Evolutionary conservation across 2,113 vertebrate genomes (phyloP).

Genomic region (Lepisosteus oculatus): DNA sequence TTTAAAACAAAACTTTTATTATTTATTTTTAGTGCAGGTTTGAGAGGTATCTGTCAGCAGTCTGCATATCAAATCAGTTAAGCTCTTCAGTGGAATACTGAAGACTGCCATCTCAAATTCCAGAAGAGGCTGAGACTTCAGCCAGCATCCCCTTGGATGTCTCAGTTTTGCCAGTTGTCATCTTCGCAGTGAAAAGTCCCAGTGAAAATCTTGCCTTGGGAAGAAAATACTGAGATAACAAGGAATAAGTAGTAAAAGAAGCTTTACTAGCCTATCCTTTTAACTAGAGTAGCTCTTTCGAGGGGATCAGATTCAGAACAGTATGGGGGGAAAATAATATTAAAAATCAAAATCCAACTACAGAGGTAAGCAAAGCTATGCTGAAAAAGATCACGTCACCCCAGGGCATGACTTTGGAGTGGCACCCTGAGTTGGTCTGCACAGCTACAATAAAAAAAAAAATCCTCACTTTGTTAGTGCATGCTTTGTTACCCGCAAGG

Average conservation of each 20-base stretch:
- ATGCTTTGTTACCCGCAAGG: neutral
- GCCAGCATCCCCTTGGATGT: neutral
- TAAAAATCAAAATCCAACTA: neutral
- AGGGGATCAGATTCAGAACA: neutral
- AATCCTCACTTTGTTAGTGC: neutral
- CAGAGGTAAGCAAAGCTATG: conserved; percentile 2
- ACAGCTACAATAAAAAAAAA: neutral
- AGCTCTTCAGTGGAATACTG: neutral
- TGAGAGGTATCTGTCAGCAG: neutral
- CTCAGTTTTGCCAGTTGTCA: neutral
- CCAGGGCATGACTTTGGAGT: neutral
- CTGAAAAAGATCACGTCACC: neutral
- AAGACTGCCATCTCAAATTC: neutral
- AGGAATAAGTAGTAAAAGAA: neutral
- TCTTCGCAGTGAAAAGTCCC: neutral
- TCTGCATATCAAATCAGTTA: too few species aligned
- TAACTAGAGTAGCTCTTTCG: neutral
- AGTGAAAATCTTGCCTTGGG: neutral
- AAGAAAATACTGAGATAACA: conserved; percentile 1
- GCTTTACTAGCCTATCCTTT: conserved; percentile 1
- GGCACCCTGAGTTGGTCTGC: neutral
- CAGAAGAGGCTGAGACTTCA: neutral
- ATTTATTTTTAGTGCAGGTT: neutral
- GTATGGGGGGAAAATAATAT: neutral
- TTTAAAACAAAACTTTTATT: neutral